Evolutionary conservation across 1,140 invertebrate genomes (phyloP), one percentile per base, ranked within the genome.

Genomic region (Elymnias hypermnestra): DNA sequence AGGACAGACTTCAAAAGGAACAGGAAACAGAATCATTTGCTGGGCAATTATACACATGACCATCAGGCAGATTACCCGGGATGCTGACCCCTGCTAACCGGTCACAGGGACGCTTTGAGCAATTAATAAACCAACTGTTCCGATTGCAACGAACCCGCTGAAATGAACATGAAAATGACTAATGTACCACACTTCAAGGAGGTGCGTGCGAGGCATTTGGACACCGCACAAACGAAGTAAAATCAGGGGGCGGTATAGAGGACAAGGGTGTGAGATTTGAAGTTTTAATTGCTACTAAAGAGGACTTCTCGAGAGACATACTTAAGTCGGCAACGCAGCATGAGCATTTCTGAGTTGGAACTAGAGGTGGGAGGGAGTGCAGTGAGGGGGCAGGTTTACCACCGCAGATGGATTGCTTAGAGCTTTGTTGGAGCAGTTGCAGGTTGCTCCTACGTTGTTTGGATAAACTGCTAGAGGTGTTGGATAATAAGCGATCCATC

Each of bases 141-240:
- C 1, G 89, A 91, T 45, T 99, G 98, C 77, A 91, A 92, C 46
- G 88, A 89, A 5, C 91, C 92, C 0, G 96, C 94, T 61, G 87
- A 92, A 37, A 98, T 97, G 1, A 98, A 98, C 69, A 99, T 99
- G 98, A 99, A 99, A 87, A 66, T 98, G 28, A 97, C 96, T 6
- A 93, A 72, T 79, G n/a, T 99, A 72, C 97, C 97, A 2, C 92
- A 97, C 81, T 99, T 99, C 75, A 98, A 99, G 84, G 95, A 99
- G 85, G 95, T 97, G 2, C 83, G 1, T 99, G 98, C 81, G 97
- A 98, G 9, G 61, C 62, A 1, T 99, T 98, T 87, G 98, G 97
- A 0, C 89, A 93, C 72, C 50, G 73, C 2, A 82, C 74, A 26
- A 82, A 79, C 25, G 77, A 79, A 56, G 77, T 77, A 0, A 99